Evolutionary conservation across 2,888 invertebrate species (phyloP).

Genomic region (Diarsia mendica): DNA sequence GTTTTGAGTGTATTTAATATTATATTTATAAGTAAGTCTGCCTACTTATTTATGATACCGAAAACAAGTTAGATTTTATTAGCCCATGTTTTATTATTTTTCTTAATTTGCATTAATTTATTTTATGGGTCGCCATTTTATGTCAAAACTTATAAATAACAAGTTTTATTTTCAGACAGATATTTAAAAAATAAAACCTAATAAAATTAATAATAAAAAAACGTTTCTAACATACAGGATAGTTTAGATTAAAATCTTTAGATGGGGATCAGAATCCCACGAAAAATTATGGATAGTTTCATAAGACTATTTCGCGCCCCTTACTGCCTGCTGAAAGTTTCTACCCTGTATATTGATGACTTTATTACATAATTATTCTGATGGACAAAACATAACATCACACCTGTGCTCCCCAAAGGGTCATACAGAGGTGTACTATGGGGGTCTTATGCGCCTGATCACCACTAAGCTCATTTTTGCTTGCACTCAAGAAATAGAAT

Average conservation of each 20-base stretch:
- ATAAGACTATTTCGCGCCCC: too few relatives aligned
- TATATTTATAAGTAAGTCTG: background rate
- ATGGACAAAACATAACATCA: background rate
- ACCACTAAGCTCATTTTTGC: too few relatives aligned
- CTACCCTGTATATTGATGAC: background rate
- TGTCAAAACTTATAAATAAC: background rate
- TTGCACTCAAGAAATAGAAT: too few relatives aligned
- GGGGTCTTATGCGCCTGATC: too few relatives aligned
- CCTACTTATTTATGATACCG: background rate
- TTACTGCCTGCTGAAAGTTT: too few relatives aligned
- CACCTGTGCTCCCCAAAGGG: background rate
- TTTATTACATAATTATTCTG: background rate
- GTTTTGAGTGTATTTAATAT: conserved; percentile 7
- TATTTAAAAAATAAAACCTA: background rate
- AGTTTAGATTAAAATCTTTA: background rate
- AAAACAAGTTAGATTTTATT: background rate
- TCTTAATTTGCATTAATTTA: conserved; percentile 21
- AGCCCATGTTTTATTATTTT: conserved; percentile 6
- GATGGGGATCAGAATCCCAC: too few relatives aligned
- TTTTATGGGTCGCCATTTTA: conserved; percentile 10
- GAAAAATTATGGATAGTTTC: too few relatives aligned
- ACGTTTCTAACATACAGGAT: background rate
- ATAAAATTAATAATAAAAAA: background rate
- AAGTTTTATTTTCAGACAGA: background rate
- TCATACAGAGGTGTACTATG: background rate